Base-by-base conservation (phyloP, 2,888 invertebrate species). In the Folsomia candida region DNA sequence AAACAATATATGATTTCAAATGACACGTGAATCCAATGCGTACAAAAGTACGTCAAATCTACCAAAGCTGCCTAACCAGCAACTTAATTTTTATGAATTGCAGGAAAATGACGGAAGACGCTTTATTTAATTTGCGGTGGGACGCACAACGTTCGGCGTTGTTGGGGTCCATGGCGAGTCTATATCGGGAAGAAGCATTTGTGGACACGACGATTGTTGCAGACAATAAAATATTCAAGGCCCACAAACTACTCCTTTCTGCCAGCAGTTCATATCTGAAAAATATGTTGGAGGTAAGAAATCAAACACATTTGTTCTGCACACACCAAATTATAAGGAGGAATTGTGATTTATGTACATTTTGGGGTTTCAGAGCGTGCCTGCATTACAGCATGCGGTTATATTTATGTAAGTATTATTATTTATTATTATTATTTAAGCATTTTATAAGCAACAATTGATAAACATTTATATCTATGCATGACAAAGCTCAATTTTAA, bases 211-310 rank as follows among this genome's bases (percentile, higher is more conserved):
- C 80, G 2, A 71, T 80, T 20, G 78, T 79, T 3, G 73, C 80
- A 1, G 78, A 80, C 67, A 78, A 76, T 72, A 76, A 80, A 71
- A 76, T 79, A 54, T 80, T 78, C 68, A 80, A 80, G 73, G 80
- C 80, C 63, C 80, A 80, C 67, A 77, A 78, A 59, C 72, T 80
- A 37, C 72, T 79, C 27, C 70, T 79, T 51, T 76, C 78, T 18
- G 80, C 80, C 37, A 78, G 78, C 67, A 80, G 80, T 65, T 74
- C 77, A 51, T 80, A 78, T 69, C 69, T 80, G 47, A 77, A 77
- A 68, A 75, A 69, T 51, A 79, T 79, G 66, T 72, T 80, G 54
- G 78, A 79, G 73, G 80, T 80, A 70, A 59, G 25, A 59, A 4
- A 24, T 6, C 25, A 59, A 59, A 59, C 14, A 9, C 26, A 59